A percentile compares a stretch with the other conserved stretches of the same genome.
phyloP scores from a whole-genome alignment of 2,888 invertebrate species.

The Troides oblongomaculatus region DNA sequence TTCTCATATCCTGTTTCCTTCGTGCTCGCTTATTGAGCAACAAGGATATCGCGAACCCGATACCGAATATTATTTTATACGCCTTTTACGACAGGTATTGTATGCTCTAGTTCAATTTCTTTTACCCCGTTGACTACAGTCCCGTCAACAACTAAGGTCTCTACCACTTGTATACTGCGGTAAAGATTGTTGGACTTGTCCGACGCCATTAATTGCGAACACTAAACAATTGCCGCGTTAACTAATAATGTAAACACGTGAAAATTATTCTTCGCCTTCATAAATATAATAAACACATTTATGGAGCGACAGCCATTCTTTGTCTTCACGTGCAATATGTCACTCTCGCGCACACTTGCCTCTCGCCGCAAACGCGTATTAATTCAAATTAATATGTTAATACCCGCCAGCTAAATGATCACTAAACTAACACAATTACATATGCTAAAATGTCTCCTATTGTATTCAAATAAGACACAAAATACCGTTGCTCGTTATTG shows the following conservation, averaged over 20 bases:
- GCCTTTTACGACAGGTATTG: too few species aligned
- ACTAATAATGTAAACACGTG: background rate
- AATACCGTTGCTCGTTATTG: slow-evolving; percentile 12
- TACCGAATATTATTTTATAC: too few species aligned
- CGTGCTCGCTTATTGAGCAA: too few species aligned
- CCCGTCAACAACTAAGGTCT: too few species aligned
- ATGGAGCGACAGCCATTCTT: slow-evolving; percentile 2
- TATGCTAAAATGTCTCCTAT: slow-evolving; percentile 16
- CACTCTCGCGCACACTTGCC: background rate
- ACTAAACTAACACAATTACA: slow-evolving; percentile 18
- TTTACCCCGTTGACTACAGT: too few species aligned
- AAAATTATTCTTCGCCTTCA: background rate
- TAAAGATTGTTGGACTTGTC: too few species aligned
- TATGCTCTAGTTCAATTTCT: too few species aligned
- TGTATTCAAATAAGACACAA: slow-evolving; percentile 23
- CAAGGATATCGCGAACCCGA: too few species aligned
- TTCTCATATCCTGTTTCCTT: too few species aligned
- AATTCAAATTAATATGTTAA: slow-evolving; percentile 27
- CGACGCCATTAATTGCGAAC: background rate
- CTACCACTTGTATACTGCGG: too few species aligned
- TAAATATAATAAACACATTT: slow-evolving; percentile 5
- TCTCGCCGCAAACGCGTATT: slow-evolving; percentile 7
- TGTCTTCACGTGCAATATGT: slow-evolving; percentile 3
- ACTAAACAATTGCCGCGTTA: background rate
- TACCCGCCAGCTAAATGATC: slow-evolving; percentile 12